phyloP scores from a whole-genome alignment of 2,113 vertebrate species.

The Hyperoodon ampullatus region DNA sequence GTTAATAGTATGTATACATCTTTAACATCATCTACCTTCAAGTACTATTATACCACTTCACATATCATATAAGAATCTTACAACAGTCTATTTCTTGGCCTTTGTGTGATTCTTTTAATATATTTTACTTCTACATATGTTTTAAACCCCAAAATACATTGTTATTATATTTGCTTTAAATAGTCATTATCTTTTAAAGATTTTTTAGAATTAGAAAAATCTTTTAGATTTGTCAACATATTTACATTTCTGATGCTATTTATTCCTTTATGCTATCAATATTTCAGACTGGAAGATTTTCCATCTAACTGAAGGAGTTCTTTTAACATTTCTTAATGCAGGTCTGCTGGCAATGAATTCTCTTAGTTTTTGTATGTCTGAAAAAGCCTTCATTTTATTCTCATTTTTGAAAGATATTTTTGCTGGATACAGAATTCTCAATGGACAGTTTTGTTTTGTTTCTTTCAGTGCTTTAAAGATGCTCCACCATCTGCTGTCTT shows the following conservation, averaged over 20 bases:
- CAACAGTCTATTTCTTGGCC: background rate
- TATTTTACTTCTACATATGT: background rate
- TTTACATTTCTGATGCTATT: background rate
- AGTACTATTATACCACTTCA: background rate
- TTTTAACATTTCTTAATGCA: background rate
- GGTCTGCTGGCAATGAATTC: background rate
- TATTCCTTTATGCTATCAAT: background rate
- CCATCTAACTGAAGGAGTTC: background rate
- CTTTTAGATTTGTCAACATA: background rate
- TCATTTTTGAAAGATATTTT: background rate
- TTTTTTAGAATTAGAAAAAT: background rate
- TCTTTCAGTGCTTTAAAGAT: background rate
- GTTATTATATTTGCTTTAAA: conserved; percentile 9
- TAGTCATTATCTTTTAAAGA: background rate
- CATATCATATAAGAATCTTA: background rate
- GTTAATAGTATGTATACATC: background rate
- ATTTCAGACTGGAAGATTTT: background rate
- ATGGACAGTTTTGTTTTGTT: background rate
- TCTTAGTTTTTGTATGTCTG: background rate
- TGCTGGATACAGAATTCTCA: background rate
- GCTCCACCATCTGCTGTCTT: background rate
- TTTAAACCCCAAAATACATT: background rate
- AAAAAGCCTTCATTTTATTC: background rate
- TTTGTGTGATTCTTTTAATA: background rate
- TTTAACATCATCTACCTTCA: background rate